Base-by-base conservation (phyloP, 2,113 vertebrate genomes). In the Leptosomus discolor region DNA sequence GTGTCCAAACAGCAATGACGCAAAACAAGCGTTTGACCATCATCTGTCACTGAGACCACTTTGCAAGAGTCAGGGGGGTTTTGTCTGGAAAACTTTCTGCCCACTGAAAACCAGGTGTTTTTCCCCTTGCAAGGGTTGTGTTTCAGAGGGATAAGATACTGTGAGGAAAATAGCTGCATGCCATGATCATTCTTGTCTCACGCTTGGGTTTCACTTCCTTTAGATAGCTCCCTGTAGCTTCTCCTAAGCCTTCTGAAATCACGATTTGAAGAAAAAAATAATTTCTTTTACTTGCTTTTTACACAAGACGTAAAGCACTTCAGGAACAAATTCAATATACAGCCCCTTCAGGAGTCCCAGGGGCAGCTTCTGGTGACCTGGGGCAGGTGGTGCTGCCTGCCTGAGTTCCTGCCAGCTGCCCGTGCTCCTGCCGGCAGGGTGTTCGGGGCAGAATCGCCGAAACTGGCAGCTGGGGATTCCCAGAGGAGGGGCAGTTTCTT, bases 81-180 rank as follows among this genome's bases (percentile, higher is more conserved):
- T 90, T 41, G 12, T 81, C 54, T 84, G 76, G 68, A 89, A 91
- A 95, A 67, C 36, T 57, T 95, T 85, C 43, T 89, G n/a, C 34
- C 46, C 23, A 7, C 36, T 81, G n/a, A 84, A 94, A 91, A 5
- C 2, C 46, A 75, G 46, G 57, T 70, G 48, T 1, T 60, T 94
- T 87, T 74, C 48, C 51, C 29, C 45, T 85, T 61, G 32, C 17
- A 65, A 79, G 41, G 22, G 13, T 70, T 11, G 15, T 54, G n/a
- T 63, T 91, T 84, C 86, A 93, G 32, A 75, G 63, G 39, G 34
- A 5, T 56, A 60, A 90, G 61, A 53, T 11, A 22, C 56, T 6
- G 7, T 53, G 73, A 80, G 24, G 68, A 92, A 87, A 74, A 34
- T 6, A 63, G 75, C 36, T 69, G 48, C 24, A 61, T 57, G 41